Conservation (phyloP, 92 coral and sea anemone genomes). For the Desmophyllum pertusum region DNA sequence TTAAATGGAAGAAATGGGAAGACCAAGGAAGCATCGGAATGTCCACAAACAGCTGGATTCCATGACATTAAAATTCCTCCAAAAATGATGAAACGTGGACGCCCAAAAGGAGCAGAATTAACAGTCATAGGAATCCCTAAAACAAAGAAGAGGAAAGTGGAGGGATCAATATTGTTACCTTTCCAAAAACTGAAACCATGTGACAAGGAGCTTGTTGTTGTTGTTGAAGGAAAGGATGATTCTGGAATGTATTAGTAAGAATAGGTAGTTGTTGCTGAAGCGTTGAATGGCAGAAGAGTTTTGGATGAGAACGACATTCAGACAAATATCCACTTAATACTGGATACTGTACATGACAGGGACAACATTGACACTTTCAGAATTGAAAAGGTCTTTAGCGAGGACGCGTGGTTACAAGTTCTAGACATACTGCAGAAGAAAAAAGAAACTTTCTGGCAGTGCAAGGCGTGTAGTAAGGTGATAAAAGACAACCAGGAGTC, state of each 20-base stretch:
- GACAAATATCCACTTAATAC: slow-evolving; percentile 48
- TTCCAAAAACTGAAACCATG: slow-evolving; percentile 45
- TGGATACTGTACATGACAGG: slow-evolving; percentile 49
- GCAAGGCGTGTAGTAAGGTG: slow-evolving; percentile 34
- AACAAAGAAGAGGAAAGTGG: slow-evolving; percentile 43
- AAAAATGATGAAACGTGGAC: slow-evolving; percentile 52
- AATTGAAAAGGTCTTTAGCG: slow-evolving; percentile 46
- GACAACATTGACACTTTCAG: slow-evolving; percentile 48
- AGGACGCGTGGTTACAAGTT: slow-evolving; percentile 53
- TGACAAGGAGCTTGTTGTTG: no score
- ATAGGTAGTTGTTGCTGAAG: slow-evolving; percentile 36
- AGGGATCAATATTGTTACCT: slow-evolving; percentile 34
- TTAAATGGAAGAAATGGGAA: slow-evolving; percentile 16
- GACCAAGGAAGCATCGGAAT: slow-evolving; percentile 15
- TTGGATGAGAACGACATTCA: slow-evolving; percentile 43
- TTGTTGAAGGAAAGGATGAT: no score
- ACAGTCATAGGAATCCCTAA: slow-evolving; percentile 58
- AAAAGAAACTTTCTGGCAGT: neutral
- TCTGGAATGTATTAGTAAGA: slow-evolving; percentile 43
- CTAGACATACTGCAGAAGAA: slow-evolving; percentile 46
- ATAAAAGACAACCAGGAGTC: slow-evolving; percentile 28
- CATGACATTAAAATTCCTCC: slow-evolving; percentile 52
- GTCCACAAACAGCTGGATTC: slow-evolving; percentile 24
- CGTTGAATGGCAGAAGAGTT: slow-evolving; percentile 41
- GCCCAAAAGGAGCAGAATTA: slow-evolving; percentile 63